Evolutionary conservation across 2,113 vertebrate species (phyloP), one percentile per base, ranked within the genome.

Genomic region (Apistogramma diplotaenia): DNA sequence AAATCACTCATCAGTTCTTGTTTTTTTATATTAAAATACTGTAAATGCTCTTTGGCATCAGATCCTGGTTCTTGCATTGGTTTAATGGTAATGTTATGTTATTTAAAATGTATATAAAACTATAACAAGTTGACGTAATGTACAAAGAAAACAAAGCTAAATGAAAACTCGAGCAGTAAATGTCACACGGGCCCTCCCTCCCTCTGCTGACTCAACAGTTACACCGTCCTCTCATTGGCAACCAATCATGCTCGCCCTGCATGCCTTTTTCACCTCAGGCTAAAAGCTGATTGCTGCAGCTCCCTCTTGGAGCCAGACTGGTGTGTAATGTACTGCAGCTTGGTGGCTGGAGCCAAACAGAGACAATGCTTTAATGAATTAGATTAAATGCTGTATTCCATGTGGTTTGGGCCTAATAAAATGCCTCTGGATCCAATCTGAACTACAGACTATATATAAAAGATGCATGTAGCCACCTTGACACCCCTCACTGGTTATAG

Each of bases 141-240:
- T 60, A 2, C 37, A 73, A 58, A 40, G 55, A 71, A 40, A 81
- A 67, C 33, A 62, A 27, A 57, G 23, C 43, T 53, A 53, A 80
- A 43, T 74, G 12, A 60, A 74, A 65, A 40, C 60, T 6, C 67
- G 11, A 70, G 31, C 11, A 8, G 7, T 33, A 29, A 76, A 29
- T 77, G 51, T 37, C 65, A 23, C 29, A 31, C n/a, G 3, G 35
- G 19, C 23, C 37, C 62, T 58, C 59, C 37, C 62, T 58, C 59
- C 65, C 65, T 79, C 53, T 78, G 71, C 85, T 85, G 80, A 89
- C 70, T 89, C 81, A 75, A 78, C 87, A 76, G 46, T 49, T 65
- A 15, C 53, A 37, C 31, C 21, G 35, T 71, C 78, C 51, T 49
- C 86, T 55, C 67, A 35, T 31, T 74, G 77, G 33, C 56, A 56